Base-by-base conservation (phyloP, 2,888 invertebrate species). In the Platypus cylindrus region DNA sequence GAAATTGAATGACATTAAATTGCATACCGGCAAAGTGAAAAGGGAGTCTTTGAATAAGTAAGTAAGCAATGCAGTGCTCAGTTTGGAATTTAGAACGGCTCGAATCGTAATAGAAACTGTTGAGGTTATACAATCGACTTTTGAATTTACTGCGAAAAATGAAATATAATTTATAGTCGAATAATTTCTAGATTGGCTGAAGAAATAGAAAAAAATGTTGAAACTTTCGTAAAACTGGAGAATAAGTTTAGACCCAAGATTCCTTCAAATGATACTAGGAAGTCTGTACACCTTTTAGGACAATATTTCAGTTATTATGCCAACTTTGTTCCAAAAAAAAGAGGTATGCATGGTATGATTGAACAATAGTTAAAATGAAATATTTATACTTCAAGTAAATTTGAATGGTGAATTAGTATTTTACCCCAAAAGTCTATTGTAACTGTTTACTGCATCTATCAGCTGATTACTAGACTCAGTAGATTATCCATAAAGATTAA, bases 231-330 rank as follows among this genome's bases (percentile, higher is more conserved):
- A 32, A 64, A 69, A 36, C 45, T 70, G 38, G 69, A 69, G 12
- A 52, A 49, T 59, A 23, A 51, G 43, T 56, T 60, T 42, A 46
- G 46, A 38, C 50, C 51, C n/a, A n/a, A n/a, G n/a, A 51, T 51
- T 59, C 20, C 48, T 43, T 58, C 60, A 41, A 52, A 61, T 17
- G 66, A 67, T 47, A 62, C 64, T 2, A 53, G 60, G 38, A 61
- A 42, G 56, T 58, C 40, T 59, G 62, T 47, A 43, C 66, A 23
- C 58, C 60, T 3, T 52, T 56, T 67, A 25, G 56, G 64, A 14
- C 55, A 68, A 31, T 65, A 64, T 50, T 59, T 70, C 38, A 62
- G 63, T 48, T 67, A 68, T 48, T 65, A 69, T 53, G 63, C 68
- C 11, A 62, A 64, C 37, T 67, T 64, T 62, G 61, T 65, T 7